These are phyloP conservation scores for Regulus satrapa DNA, from an alignment of 2,113 vertebrate species.

Conservation along the genomic window DNA sequence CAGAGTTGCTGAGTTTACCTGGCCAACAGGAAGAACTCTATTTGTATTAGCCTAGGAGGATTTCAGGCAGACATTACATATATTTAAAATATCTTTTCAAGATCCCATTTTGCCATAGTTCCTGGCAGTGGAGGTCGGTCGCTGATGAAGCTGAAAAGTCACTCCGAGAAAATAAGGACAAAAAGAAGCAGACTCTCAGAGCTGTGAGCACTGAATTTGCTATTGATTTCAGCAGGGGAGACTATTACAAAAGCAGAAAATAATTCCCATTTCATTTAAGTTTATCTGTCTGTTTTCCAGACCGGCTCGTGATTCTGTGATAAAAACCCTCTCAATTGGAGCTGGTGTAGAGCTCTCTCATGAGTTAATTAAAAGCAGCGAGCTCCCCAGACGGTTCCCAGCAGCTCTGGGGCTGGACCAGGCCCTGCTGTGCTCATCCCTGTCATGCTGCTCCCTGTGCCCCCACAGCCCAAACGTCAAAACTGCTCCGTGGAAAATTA, in stretches of 20 bases:
- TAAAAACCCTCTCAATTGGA: not conserved
- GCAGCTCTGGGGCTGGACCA: not conserved
- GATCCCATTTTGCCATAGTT: not conserved
- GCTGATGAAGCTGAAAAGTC: not conserved
- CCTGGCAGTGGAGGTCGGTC: not conserved
- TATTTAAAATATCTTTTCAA: not conserved
- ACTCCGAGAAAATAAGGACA: not conserved
- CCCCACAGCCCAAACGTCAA: not conserved
- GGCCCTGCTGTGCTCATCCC: not conserved
- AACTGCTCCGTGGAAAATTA: not conserved
- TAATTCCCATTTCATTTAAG: not conserved
- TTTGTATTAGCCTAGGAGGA: not conserved
- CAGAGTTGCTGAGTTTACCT: not conserved
- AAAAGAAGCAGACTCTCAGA: not conserved
- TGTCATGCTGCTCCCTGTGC: not conserved
- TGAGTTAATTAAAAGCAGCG: not conserved
- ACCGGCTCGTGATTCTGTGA: not conserved
- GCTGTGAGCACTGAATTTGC: not conserved
- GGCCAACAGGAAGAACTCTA: not conserved
- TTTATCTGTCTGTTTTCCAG: constrained; percentile 13
- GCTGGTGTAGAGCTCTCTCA: not conserved
- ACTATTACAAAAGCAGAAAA: not conserved
- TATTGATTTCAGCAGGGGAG: constrained; percentile 24
- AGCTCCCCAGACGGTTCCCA: not conserved
- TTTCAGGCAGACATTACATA: not conserved